Percentiles rank a stretch among this genome's conserved stretches.
Conservation (phyloP, 30 jellyfish, hydroid and myxozoan species). For the Aurelia sp. region DNA sequence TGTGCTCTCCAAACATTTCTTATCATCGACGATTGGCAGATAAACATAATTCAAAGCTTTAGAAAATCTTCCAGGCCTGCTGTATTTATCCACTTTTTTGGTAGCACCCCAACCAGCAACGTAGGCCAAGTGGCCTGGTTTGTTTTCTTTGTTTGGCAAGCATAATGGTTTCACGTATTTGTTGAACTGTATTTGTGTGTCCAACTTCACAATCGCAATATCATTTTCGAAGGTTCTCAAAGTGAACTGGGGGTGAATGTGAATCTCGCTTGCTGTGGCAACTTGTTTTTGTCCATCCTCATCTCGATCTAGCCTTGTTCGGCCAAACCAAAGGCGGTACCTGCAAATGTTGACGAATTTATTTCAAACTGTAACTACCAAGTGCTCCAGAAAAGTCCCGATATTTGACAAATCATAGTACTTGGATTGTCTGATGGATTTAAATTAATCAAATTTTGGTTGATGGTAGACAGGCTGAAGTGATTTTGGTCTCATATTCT, state of each 20-base stretch:
- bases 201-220: constrained; percentile 50
- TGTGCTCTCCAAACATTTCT: background rate
- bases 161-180: constrained; percentile 23
- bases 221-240: constrained; percentile 18
- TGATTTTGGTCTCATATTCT: background rate
- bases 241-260: constrained; percentile 14
- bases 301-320: constrained; percentile 16
- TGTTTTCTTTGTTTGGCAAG: constrained; percentile 24
- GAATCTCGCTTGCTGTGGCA: background rate
- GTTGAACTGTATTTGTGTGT: constrained; percentile 15
- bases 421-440: too few relatives aligned
- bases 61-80: background rate
- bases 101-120: constrained; percentile 63
- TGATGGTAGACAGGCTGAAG: background rate
- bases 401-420: too few relatives aligned
- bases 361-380: background rate
- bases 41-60: background rate
- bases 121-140: constrained; percentile 24
- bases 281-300: constrained; percentile 22
- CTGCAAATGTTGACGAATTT: constrained; percentile 7
- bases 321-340: constrained; percentile 29
- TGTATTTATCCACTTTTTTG: background rate
- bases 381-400: too few relatives aligned
- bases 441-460: too few relatives aligned
- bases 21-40: constrained; percentile 38